These are phyloP conservation scores for Lepidostoma basale DNA, from an alignment of 1,140 invertebrate genomes.

Conservation along the genomic window DNA sequence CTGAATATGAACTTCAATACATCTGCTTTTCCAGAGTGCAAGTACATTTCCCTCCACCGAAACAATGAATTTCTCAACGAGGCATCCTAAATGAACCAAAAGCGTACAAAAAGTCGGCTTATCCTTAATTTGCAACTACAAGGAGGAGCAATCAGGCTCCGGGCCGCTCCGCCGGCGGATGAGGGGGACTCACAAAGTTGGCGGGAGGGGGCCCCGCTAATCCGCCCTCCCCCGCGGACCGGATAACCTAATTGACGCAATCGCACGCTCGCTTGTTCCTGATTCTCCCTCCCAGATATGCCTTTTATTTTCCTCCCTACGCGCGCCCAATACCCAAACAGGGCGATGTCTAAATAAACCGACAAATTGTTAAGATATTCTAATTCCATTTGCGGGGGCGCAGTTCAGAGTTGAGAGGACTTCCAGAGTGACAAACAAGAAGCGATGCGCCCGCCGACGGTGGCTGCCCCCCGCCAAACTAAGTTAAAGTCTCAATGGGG, in stretches of 20 bases:
- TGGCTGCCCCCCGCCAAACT: too few species aligned
- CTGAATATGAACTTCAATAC: too few species aligned
- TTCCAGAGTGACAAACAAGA: too few species aligned
- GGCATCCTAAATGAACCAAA: too few species aligned
- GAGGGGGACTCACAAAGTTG: neutral
- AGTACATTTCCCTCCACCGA: too few species aligned
- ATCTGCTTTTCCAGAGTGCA: too few species aligned
- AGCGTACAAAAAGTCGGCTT: neutral
- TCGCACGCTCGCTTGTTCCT: conserved; percentile 24
- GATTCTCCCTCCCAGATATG: conserved; percentile 13
- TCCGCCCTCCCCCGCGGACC: conserved; percentile 6
- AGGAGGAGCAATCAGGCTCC: neutral
- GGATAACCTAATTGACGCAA: conserved; percentile 25
- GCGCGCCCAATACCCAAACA: conserved; percentile 14
- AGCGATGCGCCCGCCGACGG: too few species aligned
- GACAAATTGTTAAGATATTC: neutral
- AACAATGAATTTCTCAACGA: too few species aligned
- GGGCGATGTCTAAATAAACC: neutral
- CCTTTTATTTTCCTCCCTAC: conserved; percentile 19
- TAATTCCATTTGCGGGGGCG: neutral
- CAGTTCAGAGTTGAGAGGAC: conserved; percentile 1
- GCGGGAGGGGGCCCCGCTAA: neutral
- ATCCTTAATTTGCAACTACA: neutral
- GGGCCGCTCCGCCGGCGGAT: neutral
- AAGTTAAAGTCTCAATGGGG: too few species aligned